A percentile compares a stretch with the other conserved stretches of the same genome.
phyloP scores from a whole-genome alignment of 2,113 vertebrate genomes.

The Marmota flaviventris region DNA sequence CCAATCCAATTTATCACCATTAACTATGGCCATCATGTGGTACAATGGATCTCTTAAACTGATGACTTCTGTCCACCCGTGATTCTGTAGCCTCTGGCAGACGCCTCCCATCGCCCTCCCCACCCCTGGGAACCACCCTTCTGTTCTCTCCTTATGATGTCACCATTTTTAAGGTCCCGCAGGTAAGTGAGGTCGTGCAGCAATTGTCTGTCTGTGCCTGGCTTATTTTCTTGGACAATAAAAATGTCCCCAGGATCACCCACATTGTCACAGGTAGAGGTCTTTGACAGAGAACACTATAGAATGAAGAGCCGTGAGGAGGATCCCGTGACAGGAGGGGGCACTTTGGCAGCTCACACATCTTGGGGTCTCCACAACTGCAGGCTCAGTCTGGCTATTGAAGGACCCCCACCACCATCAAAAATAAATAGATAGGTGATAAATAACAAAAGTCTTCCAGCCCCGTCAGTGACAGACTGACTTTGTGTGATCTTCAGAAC shows the following conservation, averaged over 20 bases:
- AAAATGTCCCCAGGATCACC: not conserved
- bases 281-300: not conserved
- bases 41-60: not conserved
- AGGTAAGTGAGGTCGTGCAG: no score
- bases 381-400: not conserved
- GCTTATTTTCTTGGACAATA: no score
- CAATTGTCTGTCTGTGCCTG: not conserved
- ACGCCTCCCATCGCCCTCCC: no score
- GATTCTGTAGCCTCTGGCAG: not conserved
- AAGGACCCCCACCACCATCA: not conserved
- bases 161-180: not conserved
- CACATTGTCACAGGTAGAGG: not conserved
- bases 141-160: not conserved
- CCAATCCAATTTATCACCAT: not conserved
- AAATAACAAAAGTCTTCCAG: not conserved
- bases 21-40: accelerated
- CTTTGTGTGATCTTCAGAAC: not conserved
- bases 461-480: not conserved
- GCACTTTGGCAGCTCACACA: not conserved
- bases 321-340: not conserved
- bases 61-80: not conserved
- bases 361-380: not conserved
- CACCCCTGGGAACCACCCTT: no score
- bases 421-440: no score
- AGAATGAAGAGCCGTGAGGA: accelerated